A percentile compares a stretch with the other conserved stretches of the same genome.
Conservation (phyloP, 2,113 vertebrate species). For the Coreoperca whiteheadi region DNA sequence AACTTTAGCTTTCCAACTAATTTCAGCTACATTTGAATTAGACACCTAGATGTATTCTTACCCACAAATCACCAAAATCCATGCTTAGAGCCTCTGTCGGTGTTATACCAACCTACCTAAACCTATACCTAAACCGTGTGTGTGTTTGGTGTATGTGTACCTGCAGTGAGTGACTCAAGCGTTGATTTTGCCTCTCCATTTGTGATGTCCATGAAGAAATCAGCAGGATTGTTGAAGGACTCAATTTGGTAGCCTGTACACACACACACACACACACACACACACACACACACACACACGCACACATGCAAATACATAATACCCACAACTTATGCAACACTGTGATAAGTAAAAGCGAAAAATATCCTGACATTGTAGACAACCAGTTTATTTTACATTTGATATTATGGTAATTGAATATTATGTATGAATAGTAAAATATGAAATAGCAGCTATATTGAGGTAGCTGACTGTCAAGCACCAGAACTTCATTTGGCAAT, state of each 20-base stretch:
- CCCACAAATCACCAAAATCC: background rate
- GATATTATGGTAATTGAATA: background rate
- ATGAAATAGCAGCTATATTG: background rate
- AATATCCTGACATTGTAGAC: background rate
- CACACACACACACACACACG: too few species aligned
- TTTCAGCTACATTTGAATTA: background rate
- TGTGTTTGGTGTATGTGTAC: constrained; percentile 38
- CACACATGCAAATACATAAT: too few species aligned
- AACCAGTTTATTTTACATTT: background rate
- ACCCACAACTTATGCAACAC: too few species aligned
- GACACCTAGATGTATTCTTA: background rate
- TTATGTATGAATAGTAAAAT: constrained; percentile 1
- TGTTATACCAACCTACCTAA: too few species aligned
- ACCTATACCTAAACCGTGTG: background rate
- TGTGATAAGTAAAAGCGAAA: background rate
- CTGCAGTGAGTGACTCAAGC: constrained; percentile 21
- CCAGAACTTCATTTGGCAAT: background rate
- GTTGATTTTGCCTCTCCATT: constrained; percentile 79
- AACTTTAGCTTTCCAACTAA: background rate
- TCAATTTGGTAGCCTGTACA: constrained; percentile 84
- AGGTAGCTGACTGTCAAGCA: too few species aligned
- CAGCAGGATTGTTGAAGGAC: constrained; percentile 84
- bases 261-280: background rate
- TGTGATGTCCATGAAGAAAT: constrained; percentile 87
- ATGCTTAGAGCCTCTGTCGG: background rate